Base-by-base conservation (phyloP, 2,888 invertebrate species). In the Reticulitermes lucifugus region DNA sequence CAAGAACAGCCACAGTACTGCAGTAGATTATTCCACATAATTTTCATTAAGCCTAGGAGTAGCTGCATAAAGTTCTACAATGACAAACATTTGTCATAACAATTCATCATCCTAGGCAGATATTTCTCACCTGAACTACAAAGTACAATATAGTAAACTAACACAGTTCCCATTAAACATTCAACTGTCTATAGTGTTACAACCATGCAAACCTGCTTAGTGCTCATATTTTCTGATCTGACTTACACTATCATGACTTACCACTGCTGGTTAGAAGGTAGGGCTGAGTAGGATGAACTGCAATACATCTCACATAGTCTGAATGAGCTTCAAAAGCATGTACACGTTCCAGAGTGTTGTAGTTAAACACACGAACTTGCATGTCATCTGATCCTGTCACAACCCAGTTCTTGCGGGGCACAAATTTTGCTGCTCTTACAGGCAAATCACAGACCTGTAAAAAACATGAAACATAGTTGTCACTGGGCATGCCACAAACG, bases 241-340 rank as follows among this genome's bases (percentile, higher is more conserved):
- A 55, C 55, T 18, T 55, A 5, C 4, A 55, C 14, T 18, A 55
- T 18, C 18, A 14, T 41, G 88, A 92, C 95, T 91, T 92, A 98
- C 98, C 98, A 91, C 98, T 98, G 90, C 98, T 96, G 0, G 99
- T 99, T 81, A 99, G 93, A 88, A 99, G 95, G 90, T 98, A 97
- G 0, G 99, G 98, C 90, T 99, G 99, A 77, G 98, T 97, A 7
- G 99, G 99, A 92, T 99, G 99, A 21, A 99, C 96, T 10, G 97
- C 97, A 89, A 99, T 98, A 89, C 97, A 97, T 87, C 99, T 93
- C 43, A 99, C 95, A 91, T 99, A 99, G 91, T 99, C 99, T 1
- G 99, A 98, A 91, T 99, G 99, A 0, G 99, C 99, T 91, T 99
- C 99, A 91, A 97, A 99, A 7, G 97, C 94, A 90, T 99, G 98